A percentile compares a stretch with the other conserved stretches of the same genome.
Conservation (phyloP, 2,888 invertebrate species). For the Drosophila koepferae region DNA sequence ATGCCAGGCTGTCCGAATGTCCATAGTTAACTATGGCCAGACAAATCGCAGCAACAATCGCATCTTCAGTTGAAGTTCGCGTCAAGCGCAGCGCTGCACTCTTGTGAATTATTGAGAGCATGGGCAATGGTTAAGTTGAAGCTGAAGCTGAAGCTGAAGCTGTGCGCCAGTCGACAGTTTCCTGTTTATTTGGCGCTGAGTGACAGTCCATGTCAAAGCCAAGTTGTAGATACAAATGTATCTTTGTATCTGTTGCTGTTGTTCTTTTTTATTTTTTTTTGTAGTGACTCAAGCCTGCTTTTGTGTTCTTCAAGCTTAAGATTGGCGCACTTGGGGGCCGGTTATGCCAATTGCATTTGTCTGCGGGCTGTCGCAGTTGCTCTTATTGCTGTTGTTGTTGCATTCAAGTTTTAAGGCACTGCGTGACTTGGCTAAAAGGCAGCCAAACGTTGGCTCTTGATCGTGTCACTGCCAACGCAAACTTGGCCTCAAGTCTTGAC, state of each 20-base stretch:
- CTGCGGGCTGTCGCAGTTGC: constrained; percentile 4
- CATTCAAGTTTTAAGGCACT: constrained; percentile 72
- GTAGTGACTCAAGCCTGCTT: constrained; percentile 10
- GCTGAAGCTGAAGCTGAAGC: neutral
- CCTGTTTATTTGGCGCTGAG: constrained; percentile 63
- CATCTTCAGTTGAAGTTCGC: constrained; percentile 10
- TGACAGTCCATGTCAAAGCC: constrained; percentile 70
- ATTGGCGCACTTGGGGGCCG: constrained; percentile 59
- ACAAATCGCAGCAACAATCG: constrained; percentile 18
- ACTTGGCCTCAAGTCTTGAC: constrained; percentile 24
- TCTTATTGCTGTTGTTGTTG: neutral
- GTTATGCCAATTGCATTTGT: constrained; percentile 55
- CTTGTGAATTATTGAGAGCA: constrained; percentile 55
- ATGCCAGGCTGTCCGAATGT: constrained; percentile 20
- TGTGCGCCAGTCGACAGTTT: constrained; percentile 50
- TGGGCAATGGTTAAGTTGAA: constrained; percentile 36
- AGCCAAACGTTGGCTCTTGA: constrained; percentile 36
- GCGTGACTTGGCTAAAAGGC: constrained; percentile 70
- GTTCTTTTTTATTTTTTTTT: constrained; percentile 27
- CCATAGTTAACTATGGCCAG: constrained; percentile 35
- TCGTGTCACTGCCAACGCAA: constrained; percentile 55
- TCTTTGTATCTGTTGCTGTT: constrained; percentile 35
- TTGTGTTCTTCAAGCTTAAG: constrained; percentile 34
- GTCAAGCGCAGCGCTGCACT: constrained; percentile 16
- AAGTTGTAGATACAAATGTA: constrained; percentile 70